Evolutionary conservation across 2,797 vertebrate species (phyloP).

Genomic region (Gouania willdenowi): DNA sequence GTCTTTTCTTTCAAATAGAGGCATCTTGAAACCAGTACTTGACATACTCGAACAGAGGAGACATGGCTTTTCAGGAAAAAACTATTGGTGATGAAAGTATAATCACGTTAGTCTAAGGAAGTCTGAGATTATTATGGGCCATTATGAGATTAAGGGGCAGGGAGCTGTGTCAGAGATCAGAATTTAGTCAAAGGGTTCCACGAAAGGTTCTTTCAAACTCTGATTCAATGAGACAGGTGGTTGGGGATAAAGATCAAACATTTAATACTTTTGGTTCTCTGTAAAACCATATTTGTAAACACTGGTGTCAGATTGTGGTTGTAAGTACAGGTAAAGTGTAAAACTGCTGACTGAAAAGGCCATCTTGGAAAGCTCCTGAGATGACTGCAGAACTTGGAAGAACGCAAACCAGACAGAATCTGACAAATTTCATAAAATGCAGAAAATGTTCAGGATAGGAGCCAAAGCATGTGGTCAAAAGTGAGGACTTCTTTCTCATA

Average conservation of each 20-base stretch:
- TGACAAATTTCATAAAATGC: slow-evolving; percentile 52
- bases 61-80: slow-evolving; percentile 46
- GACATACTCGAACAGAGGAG: slow-evolving; percentile 45
- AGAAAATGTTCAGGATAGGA: slow-evolving; percentile 45
- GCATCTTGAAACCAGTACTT: slow-evolving; percentile 59
- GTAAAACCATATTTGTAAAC: not conserved
- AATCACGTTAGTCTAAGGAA: slow-evolving; percentile 42
- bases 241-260: not conserved
- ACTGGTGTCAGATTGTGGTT: too few relatives aligned
- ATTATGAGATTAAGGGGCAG: slow-evolving; percentile 55
- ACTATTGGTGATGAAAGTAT: slow-evolving; percentile 54
- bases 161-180: slow-evolving; percentile 30
- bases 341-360: slow-evolving; percentile 3
- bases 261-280: slow-evolving; percentile 1
- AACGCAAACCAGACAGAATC: slow-evolving; percentile 31
- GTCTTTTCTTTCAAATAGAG: slow-evolving; percentile 47
- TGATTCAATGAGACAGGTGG: slow-evolving; percentile 22
- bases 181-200: slow-evolving; percentile 32
- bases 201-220: slow-evolving; percentile 24
- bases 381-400: slow-evolving; percentile 38
- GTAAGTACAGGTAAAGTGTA: too few relatives aligned
- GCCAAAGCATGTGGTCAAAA: slow-evolving; percentile 23
- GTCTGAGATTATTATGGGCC: slow-evolving; percentile 31
- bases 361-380: slow-evolving; percentile 34
- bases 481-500: slow-evolving; percentile 18